phyloP scores from a whole-genome alignment of 2,888 invertebrate species.

The Amblyjoppa proteus region DNA sequence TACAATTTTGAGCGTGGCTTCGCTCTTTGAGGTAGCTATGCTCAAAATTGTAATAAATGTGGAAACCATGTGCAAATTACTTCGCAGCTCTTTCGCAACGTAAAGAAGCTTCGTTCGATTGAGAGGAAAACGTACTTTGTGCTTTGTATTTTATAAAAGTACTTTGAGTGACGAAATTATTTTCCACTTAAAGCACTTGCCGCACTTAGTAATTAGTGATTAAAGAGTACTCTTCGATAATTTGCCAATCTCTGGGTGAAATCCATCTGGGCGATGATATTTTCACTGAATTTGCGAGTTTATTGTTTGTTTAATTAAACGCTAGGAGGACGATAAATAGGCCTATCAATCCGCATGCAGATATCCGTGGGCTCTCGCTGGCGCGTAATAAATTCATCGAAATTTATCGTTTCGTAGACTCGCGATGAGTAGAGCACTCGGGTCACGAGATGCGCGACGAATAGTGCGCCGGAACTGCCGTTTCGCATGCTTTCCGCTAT shows the following conservation, averaged over 20 bases:
- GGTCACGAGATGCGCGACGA: constrained; percentile 48
- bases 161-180: no score
- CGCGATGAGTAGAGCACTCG: constrained; percentile 59
- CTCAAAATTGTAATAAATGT: no score
- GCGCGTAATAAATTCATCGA: constrained; percentile 70
- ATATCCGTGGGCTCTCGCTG: constrained; percentile 49
- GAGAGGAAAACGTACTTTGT: no score
- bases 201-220: no score
- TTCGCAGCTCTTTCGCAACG: no score
- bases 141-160: no score
- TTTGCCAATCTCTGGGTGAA: background rate
- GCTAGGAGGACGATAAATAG: constrained; percentile 5
- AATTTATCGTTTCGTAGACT: constrained; percentile 68
- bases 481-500: constrained; percentile 11
- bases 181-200: no score
- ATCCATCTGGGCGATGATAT: background rate
- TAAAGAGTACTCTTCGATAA: no score
- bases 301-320: background rate
- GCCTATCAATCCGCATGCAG: constrained; percentile 48
- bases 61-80: no score
- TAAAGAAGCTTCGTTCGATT: no score
- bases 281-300: background rate
- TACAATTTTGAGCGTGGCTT: no score
- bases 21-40: no score
- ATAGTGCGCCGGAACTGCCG: constrained; percentile 1